These are phyloP conservation scores for Coregonus ussuriensis DNA, from an alignment of 2,797 vertebrate species.

Conservation along the genomic window DNA sequence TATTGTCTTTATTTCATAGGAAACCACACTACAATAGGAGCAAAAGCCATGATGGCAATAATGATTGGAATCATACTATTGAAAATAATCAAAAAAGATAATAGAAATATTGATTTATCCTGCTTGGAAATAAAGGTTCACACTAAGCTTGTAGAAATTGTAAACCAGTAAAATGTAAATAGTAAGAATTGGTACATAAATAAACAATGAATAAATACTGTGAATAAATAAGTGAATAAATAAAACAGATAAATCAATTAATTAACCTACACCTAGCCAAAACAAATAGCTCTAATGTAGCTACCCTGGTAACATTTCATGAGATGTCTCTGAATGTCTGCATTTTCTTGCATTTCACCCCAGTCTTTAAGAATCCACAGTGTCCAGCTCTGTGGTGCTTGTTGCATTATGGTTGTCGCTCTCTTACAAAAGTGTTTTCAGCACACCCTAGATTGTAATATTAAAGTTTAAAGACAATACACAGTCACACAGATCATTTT, in stretches of 20 bases:
- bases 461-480: slow-evolving; percentile 43
- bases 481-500: slow-evolving; percentile 59
- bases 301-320: slow-evolving; percentile 54
- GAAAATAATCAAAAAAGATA: slow-evolving; percentile 55
- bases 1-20: slow-evolving; percentile 75
- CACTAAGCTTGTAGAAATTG: slow-evolving; percentile 58
- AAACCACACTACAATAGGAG: slow-evolving; percentile 79
- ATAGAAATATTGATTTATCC: slow-evolving; percentile 48
- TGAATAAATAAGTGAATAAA: slow-evolving; percentile 77
- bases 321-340: slow-evolving; percentile 43
- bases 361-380: slow-evolving; percentile 58
- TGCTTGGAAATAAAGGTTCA: slow-evolving; percentile 77
- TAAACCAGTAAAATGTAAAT: slow-evolving; percentile 62
- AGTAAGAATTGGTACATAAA: slow-evolving; percentile 71
- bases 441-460: slow-evolving; percentile 33
- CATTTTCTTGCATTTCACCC: slow-evolving; percentile 26
- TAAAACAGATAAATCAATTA: slow-evolving; percentile 61
- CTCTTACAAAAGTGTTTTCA: slow-evolving; percentile 43
- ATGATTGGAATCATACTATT: slow-evolving; percentile 44
- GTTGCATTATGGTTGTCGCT: slow-evolving; percentile 29
- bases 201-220: slow-evolving; percentile 76
- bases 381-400: slow-evolving; percentile 69
- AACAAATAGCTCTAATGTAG: slow-evolving; percentile 68
- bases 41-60: slow-evolving; percentile 62
- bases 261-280: slow-evolving; percentile 66